Conservation (phyloP, 2,888 invertebrate species). For the Hypercompe scribonia region DNA sequence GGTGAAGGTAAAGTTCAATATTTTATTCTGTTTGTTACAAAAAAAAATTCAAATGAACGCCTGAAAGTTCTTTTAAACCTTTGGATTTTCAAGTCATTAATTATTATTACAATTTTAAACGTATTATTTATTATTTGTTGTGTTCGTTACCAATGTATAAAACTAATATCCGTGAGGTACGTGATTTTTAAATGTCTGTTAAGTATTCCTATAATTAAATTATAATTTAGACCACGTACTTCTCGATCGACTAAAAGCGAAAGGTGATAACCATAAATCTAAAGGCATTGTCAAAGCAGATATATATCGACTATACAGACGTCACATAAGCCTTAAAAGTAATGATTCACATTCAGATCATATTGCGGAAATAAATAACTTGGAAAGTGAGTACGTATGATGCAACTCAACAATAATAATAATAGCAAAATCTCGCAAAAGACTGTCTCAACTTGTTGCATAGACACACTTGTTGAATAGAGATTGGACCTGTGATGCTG, state of each 20-base stretch:
- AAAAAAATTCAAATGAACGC: no score
- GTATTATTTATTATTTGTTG: no score
- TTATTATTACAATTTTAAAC: no score
- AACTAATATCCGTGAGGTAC: no score
- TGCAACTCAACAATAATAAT: background rate
- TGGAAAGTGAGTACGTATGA: background rate
- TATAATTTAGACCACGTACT: background rate
- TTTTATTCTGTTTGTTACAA: background rate
- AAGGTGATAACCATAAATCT: background rate
- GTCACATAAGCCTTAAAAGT: background rate
- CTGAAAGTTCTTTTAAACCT: no score
- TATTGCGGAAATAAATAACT: background rate
- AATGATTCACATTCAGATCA: background rate
- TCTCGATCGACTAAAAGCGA: background rate
- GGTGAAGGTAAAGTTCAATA: background rate
- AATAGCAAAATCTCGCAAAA: background rate
- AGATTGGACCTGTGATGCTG: background rate
- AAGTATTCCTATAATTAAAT: background rate
- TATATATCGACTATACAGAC: background rate
- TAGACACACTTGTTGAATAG: background rate
- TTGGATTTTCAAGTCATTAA: no score
- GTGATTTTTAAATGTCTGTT: no score
- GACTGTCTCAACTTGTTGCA: background rate
- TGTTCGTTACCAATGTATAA: no score
- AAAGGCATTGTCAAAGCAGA: background rate